Evolutionary conservation across 1,140 invertebrate species (phyloP), one percentile per base, ranked within the genome.

Genomic region (Drosophila carrolli): DNA sequence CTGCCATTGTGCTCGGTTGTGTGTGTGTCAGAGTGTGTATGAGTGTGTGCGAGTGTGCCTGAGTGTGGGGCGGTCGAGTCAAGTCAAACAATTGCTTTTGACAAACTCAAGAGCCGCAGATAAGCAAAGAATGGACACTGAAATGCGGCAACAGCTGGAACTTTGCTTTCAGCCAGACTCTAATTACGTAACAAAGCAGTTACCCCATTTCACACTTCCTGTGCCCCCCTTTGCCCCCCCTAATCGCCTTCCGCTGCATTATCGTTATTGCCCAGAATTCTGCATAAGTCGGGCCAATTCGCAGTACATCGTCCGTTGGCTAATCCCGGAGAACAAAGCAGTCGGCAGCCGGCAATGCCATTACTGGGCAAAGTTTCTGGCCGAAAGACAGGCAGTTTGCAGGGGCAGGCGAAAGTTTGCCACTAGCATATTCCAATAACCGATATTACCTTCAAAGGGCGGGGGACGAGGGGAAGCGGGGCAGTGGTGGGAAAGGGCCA

Each of bases 101-200:
- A 86, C 82, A 86, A 72, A 72, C 82, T 78, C 78, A 86, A 86
- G 82, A 78, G 82, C 66, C 57, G 54, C 82, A 86, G 82, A 86
- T 78, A 85, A 86, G 77, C 58, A 62, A 76, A 75, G 76, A 79
- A 83, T 70, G 71, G 63, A 47, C 50, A 48, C 19, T 29, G 44
- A 61, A 61, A 38, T 16, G 60, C 29, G 57, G 62, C 55, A 67
- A 53, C 50, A 47, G 58, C 43, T 70, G 57, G 14, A 19, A 23
- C 38, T 40, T 10, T 5, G 48, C 29, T 16, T 16, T 41, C 40
- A 1, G 23, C 27, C 37, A 23, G 43, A 37, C 27, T 71, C 63
- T 68, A 57, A 68, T 57, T 73, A 73, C 55, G 57, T 46, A 46
- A 71, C 65, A 53, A 48, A 38, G 29, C 50, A 5, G 13, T 13